Conservation (phyloP, 2,797 vertebrate species). For the Coregonus sp. region DNA sequence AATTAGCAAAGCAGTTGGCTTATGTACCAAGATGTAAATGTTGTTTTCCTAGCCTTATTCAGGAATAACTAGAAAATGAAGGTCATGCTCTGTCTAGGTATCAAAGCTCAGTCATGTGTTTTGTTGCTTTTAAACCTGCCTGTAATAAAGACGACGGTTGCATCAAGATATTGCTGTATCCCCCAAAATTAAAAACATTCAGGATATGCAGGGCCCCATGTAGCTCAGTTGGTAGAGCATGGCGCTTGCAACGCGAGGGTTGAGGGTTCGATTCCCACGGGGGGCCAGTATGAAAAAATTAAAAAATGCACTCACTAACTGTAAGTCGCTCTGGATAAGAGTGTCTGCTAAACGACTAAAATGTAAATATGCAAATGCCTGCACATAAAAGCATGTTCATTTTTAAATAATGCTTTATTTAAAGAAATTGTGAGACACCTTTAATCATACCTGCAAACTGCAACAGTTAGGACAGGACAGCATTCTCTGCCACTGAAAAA, state of each 20-base stretch:
- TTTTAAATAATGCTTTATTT: slow-evolving; percentile 84
- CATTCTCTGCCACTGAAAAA: slow-evolving; percentile 17
- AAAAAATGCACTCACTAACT: too few relatives aligned
- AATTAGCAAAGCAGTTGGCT: neutral
- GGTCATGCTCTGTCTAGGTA: slow-evolving; percentile 26
- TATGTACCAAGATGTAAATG: slow-evolving; percentile 14
- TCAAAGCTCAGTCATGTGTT: slow-evolving; percentile 32
- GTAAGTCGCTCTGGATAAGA: too few relatives aligned
- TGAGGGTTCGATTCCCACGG: too few relatives aligned
- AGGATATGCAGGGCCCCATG: neutral
- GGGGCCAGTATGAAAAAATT: too few relatives aligned
- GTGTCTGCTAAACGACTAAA: too few relatives aligned
- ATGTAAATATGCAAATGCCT: neutral
- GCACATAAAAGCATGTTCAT: slow-evolving; percentile 7
- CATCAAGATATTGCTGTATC: slow-evolving; percentile 23
- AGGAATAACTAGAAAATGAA: slow-evolving; percentile 3
- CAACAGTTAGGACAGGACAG: slow-evolving; percentile 17
- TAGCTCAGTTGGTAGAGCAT: too few relatives aligned
- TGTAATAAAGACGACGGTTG: slow-evolving; percentile 51
- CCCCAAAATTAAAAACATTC: neutral
- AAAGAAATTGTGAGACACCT: slow-evolving; percentile 65
- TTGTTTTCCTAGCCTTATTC: slow-evolving; percentile 20
- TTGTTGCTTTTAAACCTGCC: slow-evolving; percentile 56
- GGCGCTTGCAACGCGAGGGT: too few relatives aligned
- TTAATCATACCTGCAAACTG: slow-evolving; percentile 47